A percentile compares a stretch with the other conserved stretches of the same genome.
Conservation (phyloP, 2,113 vertebrate species). For the Gavia stellata region DNA sequence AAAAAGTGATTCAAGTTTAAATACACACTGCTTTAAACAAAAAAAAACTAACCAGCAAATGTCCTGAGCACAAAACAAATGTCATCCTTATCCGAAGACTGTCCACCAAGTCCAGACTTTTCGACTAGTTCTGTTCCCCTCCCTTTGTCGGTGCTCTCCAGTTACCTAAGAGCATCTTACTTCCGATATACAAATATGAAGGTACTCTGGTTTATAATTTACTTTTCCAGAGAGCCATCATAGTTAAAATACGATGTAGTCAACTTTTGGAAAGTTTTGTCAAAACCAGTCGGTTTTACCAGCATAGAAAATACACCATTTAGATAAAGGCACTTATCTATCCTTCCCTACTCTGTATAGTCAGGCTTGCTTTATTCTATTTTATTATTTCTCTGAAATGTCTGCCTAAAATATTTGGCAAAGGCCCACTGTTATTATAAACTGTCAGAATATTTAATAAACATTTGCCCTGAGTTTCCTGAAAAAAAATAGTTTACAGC, state of each 20-base stretch:
- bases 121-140: not conserved
- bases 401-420: not conserved
- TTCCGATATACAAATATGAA: not conserved
- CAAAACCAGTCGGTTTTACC: not conserved
- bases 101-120: not conserved
- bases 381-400: not conserved
- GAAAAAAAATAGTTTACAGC: not conserved
- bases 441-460: not conserved
- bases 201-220: not conserved
- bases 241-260: not conserved
- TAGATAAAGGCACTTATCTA: not conserved
- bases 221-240: not conserved
- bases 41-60: not conserved
- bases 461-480: not conserved
- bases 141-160: not conserved
- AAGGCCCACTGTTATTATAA: not conserved
- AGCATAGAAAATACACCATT: not conserved
- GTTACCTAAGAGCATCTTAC: not conserved
- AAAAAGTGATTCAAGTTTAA: rapidly evolving
- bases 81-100: not conserved
- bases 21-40: not conserved
- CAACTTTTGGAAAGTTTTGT: not conserved
- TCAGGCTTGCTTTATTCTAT: not conserved
- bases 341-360: not conserved
- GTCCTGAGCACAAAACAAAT: not conserved